A percentile compares a stretch with the other conserved stretches of the same genome.
Conservation (phyloP, 2,888 invertebrate genomes). For the Drosophila tripunctata region DNA sequence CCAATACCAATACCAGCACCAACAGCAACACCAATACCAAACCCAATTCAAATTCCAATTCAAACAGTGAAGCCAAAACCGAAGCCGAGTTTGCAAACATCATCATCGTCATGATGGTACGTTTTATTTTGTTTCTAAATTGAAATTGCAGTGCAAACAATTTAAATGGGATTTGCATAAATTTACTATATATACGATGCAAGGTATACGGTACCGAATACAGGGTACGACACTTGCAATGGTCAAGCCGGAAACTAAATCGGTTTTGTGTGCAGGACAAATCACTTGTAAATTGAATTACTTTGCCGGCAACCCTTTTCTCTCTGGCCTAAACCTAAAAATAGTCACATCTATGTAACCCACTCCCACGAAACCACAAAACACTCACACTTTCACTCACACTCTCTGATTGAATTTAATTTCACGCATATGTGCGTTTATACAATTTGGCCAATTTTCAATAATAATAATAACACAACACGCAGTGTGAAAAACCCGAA, state of each 20-base stretch:
- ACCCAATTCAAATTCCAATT: neutral
- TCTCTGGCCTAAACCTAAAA: constrained; percentile 23
- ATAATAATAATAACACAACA: constrained; percentile 55
- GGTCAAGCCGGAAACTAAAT: constrained; percentile 71
- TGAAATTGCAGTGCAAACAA: constrained; percentile 81
- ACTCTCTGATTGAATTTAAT: constrained; percentile 78
- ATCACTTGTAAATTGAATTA: constrained; percentile 81
- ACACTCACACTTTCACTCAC: constrained; percentile 15
- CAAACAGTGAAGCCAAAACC: neutral
- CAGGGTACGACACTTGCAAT: constrained; percentile 41
- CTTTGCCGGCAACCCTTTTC: constrained; percentile 69
- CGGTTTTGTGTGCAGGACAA: constrained; percentile 74
- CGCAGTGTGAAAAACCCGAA: constrained; percentile 53
- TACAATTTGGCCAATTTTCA: constrained; percentile 83
- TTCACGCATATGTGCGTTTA: constrained; percentile 84
- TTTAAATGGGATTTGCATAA: constrained; percentile 82
- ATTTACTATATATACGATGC: constrained; percentile 55
- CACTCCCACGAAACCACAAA: neutral
- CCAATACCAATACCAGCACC: neutral
- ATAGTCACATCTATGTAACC: neutral
- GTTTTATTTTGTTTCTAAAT: constrained; percentile 75
- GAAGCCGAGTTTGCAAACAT: neutral
- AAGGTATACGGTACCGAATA: neutral
- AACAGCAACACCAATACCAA: neutral
- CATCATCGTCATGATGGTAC: constrained; percentile 19